phyloP scores from a whole-genome alignment of 2,113 vertebrate species.

The Campylomormyrus numenius region DNA sequence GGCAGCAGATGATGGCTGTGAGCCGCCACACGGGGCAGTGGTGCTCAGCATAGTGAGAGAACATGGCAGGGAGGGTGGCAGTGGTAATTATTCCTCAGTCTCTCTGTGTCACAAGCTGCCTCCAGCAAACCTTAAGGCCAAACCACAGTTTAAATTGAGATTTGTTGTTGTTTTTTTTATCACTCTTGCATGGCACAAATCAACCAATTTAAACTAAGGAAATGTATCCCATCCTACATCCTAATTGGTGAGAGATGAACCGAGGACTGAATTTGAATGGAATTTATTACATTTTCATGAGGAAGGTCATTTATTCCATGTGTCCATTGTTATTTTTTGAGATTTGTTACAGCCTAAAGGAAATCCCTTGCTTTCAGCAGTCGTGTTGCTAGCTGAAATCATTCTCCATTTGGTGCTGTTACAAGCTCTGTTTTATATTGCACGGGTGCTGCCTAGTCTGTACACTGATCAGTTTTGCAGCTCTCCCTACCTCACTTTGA shows the following conservation, averaged over 20 bases:
- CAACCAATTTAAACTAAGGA: constrained; percentile 12
- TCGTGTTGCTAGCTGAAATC: neutral
- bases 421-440: neutral
- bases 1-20: neutral
- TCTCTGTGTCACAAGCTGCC: constrained; percentile 3
- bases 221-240: neutral
- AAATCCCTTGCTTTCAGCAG: neutral
- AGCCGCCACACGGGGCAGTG: neutral
- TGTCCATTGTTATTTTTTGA: neutral
- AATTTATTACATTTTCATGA: neutral
- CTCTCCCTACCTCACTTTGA: neutral
- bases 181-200: neutral
- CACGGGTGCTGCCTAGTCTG: neutral
- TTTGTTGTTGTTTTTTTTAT: constrained; percentile 20
- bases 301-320: neutral
- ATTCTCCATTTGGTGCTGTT: neutral
- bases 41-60: neutral
- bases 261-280: neutral
- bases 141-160: constrained; percentile 12
- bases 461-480: neutral
- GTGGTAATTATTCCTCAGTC: constrained; percentile 9
- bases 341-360: neutral
- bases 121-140: constrained; percentile 13
- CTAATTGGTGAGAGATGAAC: neutral
- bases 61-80: neutral